Evolutionary conservation across 2,888 invertebrate genomes (phyloP).

Genomic region (Odiellus spinosus): DNA sequence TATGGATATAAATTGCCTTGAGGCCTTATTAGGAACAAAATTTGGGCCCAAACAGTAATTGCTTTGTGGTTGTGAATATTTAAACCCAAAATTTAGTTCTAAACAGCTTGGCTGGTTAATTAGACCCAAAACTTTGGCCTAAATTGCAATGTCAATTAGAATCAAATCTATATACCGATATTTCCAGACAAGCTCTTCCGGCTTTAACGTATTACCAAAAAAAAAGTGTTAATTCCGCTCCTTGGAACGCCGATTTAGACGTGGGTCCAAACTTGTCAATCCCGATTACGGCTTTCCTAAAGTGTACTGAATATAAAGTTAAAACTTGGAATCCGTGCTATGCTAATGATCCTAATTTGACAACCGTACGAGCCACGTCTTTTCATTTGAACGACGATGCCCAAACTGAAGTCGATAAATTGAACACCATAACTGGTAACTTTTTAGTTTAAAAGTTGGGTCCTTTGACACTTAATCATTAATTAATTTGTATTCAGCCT

Average conservation of each 20-base stretch:
- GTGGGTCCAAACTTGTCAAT: slow-evolving; percentile 40
- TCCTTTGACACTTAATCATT: slow-evolving; percentile 1
- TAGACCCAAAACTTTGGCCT: no score
- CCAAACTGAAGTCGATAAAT: slow-evolving; percentile 35
- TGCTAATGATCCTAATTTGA: slow-evolving; percentile 28
- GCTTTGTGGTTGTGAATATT: no score
- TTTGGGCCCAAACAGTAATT: no score
- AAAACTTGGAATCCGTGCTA: slow-evolving; percentile 31
- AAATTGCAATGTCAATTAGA: no score
- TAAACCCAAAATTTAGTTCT: no score
- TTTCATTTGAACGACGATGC: slow-evolving; percentile 33
- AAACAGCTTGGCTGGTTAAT: no score
- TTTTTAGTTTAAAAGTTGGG: slow-evolving; percentile 6
- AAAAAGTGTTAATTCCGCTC: slow-evolving; percentile 35
- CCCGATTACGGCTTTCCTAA: slow-evolving; percentile 41
- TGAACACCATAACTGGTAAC: slow-evolving; percentile 39
- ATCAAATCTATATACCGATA: no score
- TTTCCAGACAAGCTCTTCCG: slow-evolving; percentile 38
- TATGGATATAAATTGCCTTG: no score
- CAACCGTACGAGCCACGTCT: slow-evolving; percentile 23
- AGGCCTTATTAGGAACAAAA: no score
- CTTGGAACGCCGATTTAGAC: slow-evolving; percentile 48
- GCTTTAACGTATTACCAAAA: slow-evolving; percentile 42
- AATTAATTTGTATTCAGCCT: slow-evolving; percentile 29
- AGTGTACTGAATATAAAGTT: slow-evolving; percentile 31